A percentile compares a stretch with the other conserved stretches of the same genome.
Evolutionary conservation across 1,140 invertebrate genomes (phyloP).

Genomic region (Leguminivora glycinivorella): DNA sequence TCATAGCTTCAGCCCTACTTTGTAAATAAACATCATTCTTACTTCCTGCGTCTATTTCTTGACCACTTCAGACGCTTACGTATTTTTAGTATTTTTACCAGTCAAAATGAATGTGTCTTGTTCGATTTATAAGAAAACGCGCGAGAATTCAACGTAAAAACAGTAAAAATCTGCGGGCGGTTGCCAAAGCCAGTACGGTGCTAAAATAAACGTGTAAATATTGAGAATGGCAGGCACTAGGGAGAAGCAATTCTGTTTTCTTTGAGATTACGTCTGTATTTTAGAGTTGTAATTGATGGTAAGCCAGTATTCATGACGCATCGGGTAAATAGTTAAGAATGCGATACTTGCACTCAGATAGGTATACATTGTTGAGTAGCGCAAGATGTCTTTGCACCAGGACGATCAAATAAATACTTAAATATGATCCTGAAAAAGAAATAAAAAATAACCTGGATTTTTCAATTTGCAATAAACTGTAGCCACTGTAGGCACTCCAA

Average conservation of each 20-base stretch:
- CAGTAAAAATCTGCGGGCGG: neutral
- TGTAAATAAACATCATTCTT: constrained; percentile 39
- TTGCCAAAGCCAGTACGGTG: constrained; percentile 31
- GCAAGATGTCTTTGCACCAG: too few species aligned
- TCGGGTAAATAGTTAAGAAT: too few species aligned
- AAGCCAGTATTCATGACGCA: too few species aligned
- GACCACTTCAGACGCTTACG: neutral
- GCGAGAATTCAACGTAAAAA: constrained; percentile 6
- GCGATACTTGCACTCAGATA: too few species aligned
- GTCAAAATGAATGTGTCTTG: constrained; percentile 3
- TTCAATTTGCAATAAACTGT: too few species aligned
- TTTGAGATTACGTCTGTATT: neutral
- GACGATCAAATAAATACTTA: too few species aligned
- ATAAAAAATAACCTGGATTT: too few species aligned
- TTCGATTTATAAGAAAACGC: constrained; percentile 21
- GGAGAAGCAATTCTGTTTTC: constrained; percentile 1
- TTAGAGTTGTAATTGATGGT: too few species aligned
- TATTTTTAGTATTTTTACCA: neutral
- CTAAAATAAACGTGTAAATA: constrained; percentile 44
- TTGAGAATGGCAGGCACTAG: neutral
- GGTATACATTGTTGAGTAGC: too few species aligned
- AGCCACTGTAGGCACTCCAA: too few species aligned
- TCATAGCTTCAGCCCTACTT: neutral
- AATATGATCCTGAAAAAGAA: too few species aligned
- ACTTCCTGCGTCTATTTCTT: neutral